phyloP scores from a whole-genome alignment of 2,113 vertebrate genomes.

The Pycnonotus jocosus region DNA sequence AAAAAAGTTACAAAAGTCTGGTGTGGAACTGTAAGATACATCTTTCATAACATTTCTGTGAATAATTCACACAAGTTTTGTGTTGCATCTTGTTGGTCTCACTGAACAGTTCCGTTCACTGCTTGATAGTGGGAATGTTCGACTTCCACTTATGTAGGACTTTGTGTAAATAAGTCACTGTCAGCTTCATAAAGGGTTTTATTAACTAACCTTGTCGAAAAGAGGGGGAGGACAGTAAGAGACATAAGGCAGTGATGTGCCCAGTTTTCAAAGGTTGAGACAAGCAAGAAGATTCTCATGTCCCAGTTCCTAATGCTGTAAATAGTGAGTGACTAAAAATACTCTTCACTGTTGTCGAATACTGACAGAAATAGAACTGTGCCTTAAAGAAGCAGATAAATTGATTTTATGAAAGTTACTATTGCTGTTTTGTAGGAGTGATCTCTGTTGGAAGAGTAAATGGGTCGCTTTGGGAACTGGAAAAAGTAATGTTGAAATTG shows the following conservation, averaged over 20 bases:
- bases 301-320: not conserved
- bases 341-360: not conserved
- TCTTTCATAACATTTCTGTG: not conserved
- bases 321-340: conserved; percentile 10
- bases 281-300: not conserved
- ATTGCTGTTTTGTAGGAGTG: not conserved
- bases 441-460: not conserved
- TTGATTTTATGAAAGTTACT: not conserved
- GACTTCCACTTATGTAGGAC: not conserved
- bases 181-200: not conserved
- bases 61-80: not conserved
- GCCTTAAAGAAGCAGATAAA: not conserved
- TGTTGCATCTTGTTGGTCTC: not conserved
- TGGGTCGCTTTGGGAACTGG: not conserved
- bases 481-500: not conserved
- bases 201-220: not conserved
- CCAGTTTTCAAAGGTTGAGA: not conserved
- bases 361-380: not conserved
- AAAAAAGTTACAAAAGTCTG: not conserved
- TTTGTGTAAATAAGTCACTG: not conserved
- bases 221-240: not conserved
- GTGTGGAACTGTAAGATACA: accelerated
- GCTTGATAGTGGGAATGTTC: not conserved
- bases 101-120: not conserved
- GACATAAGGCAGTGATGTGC: not conserved